A percentile compares a stretch with the other conserved stretches of the same genome.
These are phyloP conservation scores for Eupelmus urozonus DNA, from an alignment of 2,888 invertebrate species.

Conservation along the genomic window DNA sequence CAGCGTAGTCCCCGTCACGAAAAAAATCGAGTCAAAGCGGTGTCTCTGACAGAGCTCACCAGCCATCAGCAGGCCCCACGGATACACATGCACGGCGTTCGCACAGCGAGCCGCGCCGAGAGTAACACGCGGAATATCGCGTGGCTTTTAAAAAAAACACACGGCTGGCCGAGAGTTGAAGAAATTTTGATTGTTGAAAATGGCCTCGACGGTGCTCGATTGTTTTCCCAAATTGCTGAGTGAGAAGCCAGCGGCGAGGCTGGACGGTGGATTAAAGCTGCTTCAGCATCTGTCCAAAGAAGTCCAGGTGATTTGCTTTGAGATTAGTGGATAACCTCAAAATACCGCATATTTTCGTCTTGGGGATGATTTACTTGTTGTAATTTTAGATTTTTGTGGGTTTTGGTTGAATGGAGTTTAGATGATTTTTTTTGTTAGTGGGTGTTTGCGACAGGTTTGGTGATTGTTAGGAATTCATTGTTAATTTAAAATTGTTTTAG, in stretches of 20 bases:
- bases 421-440: no score
- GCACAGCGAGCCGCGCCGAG: not conserved
- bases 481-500: no score
- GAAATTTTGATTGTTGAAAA: slow-evolving; percentile 57
- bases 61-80: no score
- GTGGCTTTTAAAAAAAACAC: slow-evolving; percentile 43
- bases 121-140: no score
- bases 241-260: no score
- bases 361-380: slow-evolving; percentile 9
- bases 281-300: slow-evolving; percentile 74
- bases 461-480: slow-evolving; percentile 1
- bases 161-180: not conserved
- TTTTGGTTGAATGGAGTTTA: not conserved
- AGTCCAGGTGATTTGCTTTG: slow-evolving; percentile 71
- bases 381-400: not conserved
- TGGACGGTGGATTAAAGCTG: slow-evolving; percentile 75
- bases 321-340: slow-evolving; percentile 67
- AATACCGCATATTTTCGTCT: slow-evolving; percentile 40
- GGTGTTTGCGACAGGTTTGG: no score
- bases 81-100: not conserved
- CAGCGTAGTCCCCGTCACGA: slow-evolving; percentile 22
- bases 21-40: slow-evolving; percentile 34
- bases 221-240: slow-evolving; percentile 77
- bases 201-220: slow-evolving; percentile 76
- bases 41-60: slow-evolving; percentile 22